Base-by-base conservation (phyloP, 2,888 invertebrate genomes). In the Drosophila basisetae region DNA sequence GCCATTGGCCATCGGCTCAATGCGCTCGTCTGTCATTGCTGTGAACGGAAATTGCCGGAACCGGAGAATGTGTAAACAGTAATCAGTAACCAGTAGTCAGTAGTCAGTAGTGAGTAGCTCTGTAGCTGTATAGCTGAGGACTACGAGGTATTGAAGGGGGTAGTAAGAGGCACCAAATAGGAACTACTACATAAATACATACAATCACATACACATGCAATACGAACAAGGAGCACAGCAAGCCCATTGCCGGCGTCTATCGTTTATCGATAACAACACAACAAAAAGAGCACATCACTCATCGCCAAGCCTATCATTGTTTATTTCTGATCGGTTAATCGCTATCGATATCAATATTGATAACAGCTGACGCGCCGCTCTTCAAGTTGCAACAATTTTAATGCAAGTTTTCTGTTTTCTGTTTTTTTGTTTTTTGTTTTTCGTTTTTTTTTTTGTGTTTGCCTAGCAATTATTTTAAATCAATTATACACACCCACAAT, bases 41-140 rank as follows among this genome's bases (percentile, higher is more conserved):
- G 93, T 84, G 93, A 93, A 78, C 92, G 92, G 30, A 93, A 93
- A 85, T 86, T 93, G 78, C 93, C 93, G 54, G 93, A 92, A 79
- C 93, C 93, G 77, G 93, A 93, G 78, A 93, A 93, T 91, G 93
- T 93, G 76, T 93, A 92, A 87, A 76, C 70, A 54, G 59, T 28
- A 28, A 50, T 11, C 13, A 39, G 16, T 31, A 30, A n/a, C 2
- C 35, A n/a, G 25, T 25, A 35, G 16, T 4, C 35, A 22, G 35
- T 52, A 6, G 11, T 22, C 18, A 50, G 25, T 16, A 55, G 50
- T 50, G 4, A 18, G 18, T 43, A 43, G 13, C 35, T 33, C 13
- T 13, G 13, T 35, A 13, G 13, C 35, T 47, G 30, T n/a, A 6
- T 6, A 31, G 52, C 18, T 30, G 18, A 52, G 30, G 18, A 52